Evolutionary conservation across 1,140 invertebrate genomes (phyloP).

Genomic region (Drosophila lacertosa): DNA sequence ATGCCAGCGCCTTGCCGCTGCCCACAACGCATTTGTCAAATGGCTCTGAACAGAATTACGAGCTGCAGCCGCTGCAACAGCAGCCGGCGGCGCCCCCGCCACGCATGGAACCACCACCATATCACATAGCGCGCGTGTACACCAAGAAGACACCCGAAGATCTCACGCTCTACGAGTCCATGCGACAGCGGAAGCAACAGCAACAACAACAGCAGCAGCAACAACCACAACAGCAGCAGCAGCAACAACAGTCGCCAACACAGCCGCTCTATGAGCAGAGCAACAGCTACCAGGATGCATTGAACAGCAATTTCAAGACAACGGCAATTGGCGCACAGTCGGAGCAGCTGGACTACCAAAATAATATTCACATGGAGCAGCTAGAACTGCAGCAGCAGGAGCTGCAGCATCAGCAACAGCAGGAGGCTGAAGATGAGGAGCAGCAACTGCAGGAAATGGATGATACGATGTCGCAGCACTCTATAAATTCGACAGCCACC

Average conservation of each 20-base stretch:
- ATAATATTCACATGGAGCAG: constrained; percentile 50
- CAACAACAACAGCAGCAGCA: constrained; percentile 48
- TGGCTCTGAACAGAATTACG: constrained; percentile 60
- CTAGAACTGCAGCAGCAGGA: constrained; percentile 13
- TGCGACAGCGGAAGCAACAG: constrained; percentile 70
- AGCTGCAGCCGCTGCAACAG: constrained; percentile 62
- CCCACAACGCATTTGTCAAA: constrained; percentile 76
- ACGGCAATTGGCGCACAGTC: constrained; percentile 64
- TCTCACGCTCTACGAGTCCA: constrained; percentile 71
- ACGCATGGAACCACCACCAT: constrained; percentile 86
- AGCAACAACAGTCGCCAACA: constrained; percentile 38
- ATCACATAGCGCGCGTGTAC: constrained; percentile 89
- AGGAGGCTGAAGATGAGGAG: constrained; percentile 41
- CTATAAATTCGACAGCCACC: constrained; percentile 65
- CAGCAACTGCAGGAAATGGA: constrained; percentile 33
- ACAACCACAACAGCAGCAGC: constrained; percentile 47
- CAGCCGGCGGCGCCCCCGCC: constrained; percentile 46
- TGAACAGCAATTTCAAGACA: constrained; percentile 74
- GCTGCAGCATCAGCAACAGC: constrained; percentile 19
- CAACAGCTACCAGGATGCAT: constrained; percentile 62
- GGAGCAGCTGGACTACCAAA: constrained; percentile 67
- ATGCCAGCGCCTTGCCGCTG: constrained; percentile 58
- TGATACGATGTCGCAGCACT: constrained; percentile 67
- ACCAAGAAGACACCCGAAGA: constrained; percentile 87
- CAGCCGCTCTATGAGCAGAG: constrained; percentile 38